Evolutionary conservation across 2,797 vertebrate species (phyloP).

Genomic region (Uromys caudimaculatus): DNA sequence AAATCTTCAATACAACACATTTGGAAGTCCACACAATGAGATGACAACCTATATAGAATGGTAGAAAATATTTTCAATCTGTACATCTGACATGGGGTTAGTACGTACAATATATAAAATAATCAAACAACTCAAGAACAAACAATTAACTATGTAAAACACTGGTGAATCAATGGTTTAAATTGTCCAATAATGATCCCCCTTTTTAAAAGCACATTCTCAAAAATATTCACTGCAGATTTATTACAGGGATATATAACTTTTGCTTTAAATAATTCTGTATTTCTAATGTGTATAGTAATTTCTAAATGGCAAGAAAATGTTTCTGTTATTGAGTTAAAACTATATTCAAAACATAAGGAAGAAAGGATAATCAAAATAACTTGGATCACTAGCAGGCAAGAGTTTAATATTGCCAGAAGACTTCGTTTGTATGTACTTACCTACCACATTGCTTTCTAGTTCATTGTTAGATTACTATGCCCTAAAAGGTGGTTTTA

Average conservation of each 20-base stretch:
- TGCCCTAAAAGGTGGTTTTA: not conserved
- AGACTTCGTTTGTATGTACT: not conserved
- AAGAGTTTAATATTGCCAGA: not conserved
- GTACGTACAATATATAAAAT: not conserved
- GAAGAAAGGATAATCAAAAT: no score
- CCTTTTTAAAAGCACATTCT: not conserved
- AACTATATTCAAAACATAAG: not conserved
- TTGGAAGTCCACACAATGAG: no score
- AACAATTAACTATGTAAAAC: not conserved
- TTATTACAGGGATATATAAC: not conserved
- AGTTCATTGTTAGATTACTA: not conserved
- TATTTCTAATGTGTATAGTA: not conserved
- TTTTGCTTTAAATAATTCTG: not conserved
- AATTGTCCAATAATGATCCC: not conserved
- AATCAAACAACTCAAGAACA: not conserved
- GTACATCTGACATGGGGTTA: not conserved
- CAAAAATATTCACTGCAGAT: not conserved
- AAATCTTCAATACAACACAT: not conserved
- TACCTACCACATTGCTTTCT: not conserved
- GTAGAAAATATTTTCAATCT: no score
- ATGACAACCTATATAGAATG: not conserved
- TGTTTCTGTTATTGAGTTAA: not conserved
- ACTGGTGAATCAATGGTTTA: not conserved
- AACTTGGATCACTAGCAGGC: not conserved
- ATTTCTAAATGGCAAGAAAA: not conserved